Evolutionary conservation across 2,888 invertebrate species (phyloP).

Genomic region (Iselma pallidipennis): DNA sequence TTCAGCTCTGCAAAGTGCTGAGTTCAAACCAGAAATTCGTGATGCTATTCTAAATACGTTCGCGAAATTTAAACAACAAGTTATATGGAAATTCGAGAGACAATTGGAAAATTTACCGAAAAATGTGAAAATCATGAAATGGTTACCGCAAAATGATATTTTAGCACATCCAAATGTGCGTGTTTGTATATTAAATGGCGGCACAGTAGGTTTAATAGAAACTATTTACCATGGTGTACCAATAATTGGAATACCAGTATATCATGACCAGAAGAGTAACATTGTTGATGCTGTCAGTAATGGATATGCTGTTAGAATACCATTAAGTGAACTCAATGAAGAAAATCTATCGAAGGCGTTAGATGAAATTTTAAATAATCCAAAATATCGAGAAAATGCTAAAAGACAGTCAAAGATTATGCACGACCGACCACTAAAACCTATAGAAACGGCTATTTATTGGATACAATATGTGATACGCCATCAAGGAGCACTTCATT

Average conservation of each 20-base stretch:
- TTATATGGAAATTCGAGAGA: constrained; percentile 57
- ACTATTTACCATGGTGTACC: constrained; percentile 58
- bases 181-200: constrained; percentile 64
- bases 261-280: constrained; percentile 59
- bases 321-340: constrained; percentile 28
- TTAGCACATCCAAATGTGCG: constrained; percentile 60
- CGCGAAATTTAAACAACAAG: constrained; percentile 49
- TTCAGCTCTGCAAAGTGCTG: constrained; percentile 48
- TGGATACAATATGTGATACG: constrained; percentile 41
- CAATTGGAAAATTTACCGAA: constrained; percentile 41
- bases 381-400: constrained; percentile 28
- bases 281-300: constrained; percentile 52
- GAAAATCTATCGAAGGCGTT: constrained; percentile 27
- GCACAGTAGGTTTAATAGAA: constrained; percentile 62
- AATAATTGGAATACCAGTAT: constrained; percentile 59
- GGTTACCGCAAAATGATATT: constrained; percentile 47
- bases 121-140: constrained; percentile 52
- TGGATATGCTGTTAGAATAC: constrained; percentile 32
- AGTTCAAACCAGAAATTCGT: constrained; percentile 41
- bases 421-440: constrained; percentile 35
- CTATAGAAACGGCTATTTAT: constrained; percentile 34
- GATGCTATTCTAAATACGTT: constrained; percentile 48
- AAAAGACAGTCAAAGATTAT: constrained; percentile 31
- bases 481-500: constrained; percentile 39
- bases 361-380: constrained; percentile 19